Conservation (phyloP, 92 coral and sea anemone genomes). For the Phenganax subtilis region DNA sequence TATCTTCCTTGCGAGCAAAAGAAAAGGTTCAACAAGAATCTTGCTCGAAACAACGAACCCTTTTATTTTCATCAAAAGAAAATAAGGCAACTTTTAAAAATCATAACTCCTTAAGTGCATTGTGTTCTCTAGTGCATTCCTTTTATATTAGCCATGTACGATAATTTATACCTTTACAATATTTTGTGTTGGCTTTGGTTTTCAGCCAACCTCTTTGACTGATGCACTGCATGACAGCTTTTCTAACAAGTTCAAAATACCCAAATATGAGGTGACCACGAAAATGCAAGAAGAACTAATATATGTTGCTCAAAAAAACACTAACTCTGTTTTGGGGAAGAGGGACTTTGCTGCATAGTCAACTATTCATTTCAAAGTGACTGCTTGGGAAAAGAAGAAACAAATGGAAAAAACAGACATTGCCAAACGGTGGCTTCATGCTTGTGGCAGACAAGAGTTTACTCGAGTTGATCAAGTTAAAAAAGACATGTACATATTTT, state of each 20-base stretch:
- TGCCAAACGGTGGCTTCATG: no score
- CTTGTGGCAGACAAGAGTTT: no score
- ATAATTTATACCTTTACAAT: background rate
- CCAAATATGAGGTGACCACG: background rate
- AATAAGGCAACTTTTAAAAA: background rate
- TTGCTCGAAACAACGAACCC: background rate
- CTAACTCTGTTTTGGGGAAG: conserved; percentile 9
- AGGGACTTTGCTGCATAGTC: conserved; percentile 2
- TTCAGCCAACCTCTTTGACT: background rate
- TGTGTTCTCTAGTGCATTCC: background rate
- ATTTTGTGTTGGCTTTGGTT: background rate
- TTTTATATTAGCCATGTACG: background rate
- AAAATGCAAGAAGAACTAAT: conserved; percentile 19
- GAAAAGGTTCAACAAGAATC: background rate
- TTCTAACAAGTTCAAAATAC: background rate
- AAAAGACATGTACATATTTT: no score
- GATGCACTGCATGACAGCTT: background rate
- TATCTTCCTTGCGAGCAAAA: background rate
- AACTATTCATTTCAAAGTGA: background rate
- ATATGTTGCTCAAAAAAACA: conserved; percentile 2
- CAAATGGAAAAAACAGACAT: no score
- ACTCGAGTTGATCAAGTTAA: no score
- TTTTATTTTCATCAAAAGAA: conserved; percentile 12
- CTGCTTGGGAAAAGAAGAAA: no score
- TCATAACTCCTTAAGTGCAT: background rate